phyloP scores from a whole-genome alignment of 2,888 invertebrate genomes.

The Lutraria lutraria region DNA sequence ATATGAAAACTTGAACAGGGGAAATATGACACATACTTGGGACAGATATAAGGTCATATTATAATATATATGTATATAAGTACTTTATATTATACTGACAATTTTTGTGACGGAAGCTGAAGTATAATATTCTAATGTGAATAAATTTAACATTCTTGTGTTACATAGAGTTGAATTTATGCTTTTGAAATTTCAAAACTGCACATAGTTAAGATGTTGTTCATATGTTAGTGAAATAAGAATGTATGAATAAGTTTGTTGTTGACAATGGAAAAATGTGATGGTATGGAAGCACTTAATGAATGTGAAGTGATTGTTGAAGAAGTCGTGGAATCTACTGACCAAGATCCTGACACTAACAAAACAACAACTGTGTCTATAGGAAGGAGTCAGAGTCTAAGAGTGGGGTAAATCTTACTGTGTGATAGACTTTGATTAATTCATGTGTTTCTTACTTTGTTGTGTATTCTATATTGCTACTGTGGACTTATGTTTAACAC shows the following conservation, averaged over 20 bases:
- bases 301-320: neutral
- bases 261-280: neutral
- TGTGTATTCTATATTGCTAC: no score
- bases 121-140: conserved; percentile 7
- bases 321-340: neutral
- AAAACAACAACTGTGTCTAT: neutral
- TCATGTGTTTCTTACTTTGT: no score
- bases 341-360: neutral
- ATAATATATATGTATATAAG: conserved; percentile 9
- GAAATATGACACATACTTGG: conserved; percentile 1
- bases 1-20: conserved; percentile 15
- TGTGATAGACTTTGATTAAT: neutral
- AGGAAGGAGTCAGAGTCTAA: neutral
- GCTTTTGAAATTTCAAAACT: conserved; percentile 17
- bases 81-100: neutral
- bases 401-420: neutral
- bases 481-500: no score
- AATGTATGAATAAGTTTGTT: neutral
- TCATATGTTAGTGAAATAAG: neutral
- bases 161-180: conserved; percentile 13
- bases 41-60: neutral
- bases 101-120: neutral
- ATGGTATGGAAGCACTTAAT: neutral
- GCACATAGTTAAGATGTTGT: neutral
- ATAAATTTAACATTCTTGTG: neutral